Evolutionary conservation across 1,140 invertebrate genomes (phyloP), one percentile per base, ranked within the genome.

Genomic region (Musca vetustissima): DNA sequence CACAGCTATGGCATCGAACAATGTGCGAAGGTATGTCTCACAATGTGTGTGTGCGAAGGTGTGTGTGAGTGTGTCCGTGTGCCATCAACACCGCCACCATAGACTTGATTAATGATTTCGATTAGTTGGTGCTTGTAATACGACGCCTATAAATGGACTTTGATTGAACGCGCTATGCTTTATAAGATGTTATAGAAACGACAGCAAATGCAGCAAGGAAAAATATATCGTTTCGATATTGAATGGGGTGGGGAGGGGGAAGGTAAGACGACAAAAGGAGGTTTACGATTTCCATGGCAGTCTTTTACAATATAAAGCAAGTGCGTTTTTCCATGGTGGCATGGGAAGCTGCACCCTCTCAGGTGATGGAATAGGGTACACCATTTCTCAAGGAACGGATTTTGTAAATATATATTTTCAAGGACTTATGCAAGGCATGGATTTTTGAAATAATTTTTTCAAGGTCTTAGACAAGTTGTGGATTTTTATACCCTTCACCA

Each of bases 41-140:
- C n/a, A n/a, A 28, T 8, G 8, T 28, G 8, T 28, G 28, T 28
- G 28, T 28, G 28, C 28, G 3, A n/a, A n/a, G n/a, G n/a, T 28
- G 28, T 28, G 28, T 28, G 28, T 28, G 28, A 4, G 3, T 28
- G 28, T 28, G 28, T 8, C 3, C 28, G 28, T 59, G 17, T 59
- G 55, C 55, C 55, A 65, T 65, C 64, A 65, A 65, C 55, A 65
- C 61, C 47, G 65, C 57, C 68, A 67, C 67, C 71, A 72, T 75
- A 73, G 76, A 76, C 71, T 78, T 80, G 78, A 80, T 80, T 80
- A 80, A 80, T 80, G 76, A 80, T 80, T 80, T 80, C 78, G 78
- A 80, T 80, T 80, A 80, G 78, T 80, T 78, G 76, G 78, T 77
- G 76, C 78, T 80, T 80, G 78, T 80, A 80, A 80, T 80, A 77